phyloP scores from a whole-genome alignment of 2,888 invertebrate genomes.

The Lochmaea crataegi region DNA sequence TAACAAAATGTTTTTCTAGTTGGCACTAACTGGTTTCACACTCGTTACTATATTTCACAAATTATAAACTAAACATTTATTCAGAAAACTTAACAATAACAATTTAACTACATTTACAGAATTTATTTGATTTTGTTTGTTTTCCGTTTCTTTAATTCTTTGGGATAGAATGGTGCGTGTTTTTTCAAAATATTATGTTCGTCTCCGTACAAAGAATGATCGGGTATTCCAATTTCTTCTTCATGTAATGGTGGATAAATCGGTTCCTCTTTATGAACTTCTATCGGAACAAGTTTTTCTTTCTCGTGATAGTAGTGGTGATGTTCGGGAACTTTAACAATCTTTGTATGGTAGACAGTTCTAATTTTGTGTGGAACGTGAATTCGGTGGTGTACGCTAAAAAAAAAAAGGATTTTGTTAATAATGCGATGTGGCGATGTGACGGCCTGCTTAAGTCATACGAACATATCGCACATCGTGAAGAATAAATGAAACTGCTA shows the following conservation, averaged over 20 bases:
- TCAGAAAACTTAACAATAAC: neutral
- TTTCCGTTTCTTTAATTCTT: slow-evolving; percentile 16
- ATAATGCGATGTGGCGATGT: neutral
- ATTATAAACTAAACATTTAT: neutral
- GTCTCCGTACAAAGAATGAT: slow-evolving; percentile 2
- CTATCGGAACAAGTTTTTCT: slow-evolving; percentile 54
- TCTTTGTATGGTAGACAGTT: slow-evolving; percentile 61
- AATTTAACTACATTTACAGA: neutral
- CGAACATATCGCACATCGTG: too few species aligned
- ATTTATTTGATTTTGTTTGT: slow-evolving; percentile 11
- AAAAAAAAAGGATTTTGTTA: slow-evolving; percentile 47
- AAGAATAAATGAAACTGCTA: too few species aligned
- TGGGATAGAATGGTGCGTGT: slow-evolving; percentile 20
- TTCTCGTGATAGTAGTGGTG: slow-evolving; percentile 62
- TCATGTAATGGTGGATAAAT: slow-evolving; percentile 43
- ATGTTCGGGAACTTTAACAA: slow-evolving; percentile 62
- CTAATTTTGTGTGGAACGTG: slow-evolving; percentile 61
- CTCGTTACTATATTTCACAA: neutral
- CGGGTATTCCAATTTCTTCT: slow-evolving; percentile 33
- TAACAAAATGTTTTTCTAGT: neutral
- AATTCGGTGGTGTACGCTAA: slow-evolving; percentile 59
- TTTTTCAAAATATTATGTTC: slow-evolving; percentile 41
- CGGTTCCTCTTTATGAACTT: slow-evolving; percentile 42
- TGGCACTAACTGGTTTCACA: too few species aligned
- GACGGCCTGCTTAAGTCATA: too few species aligned